Conservation (phyloP, 2,888 invertebrate species). For the Linhomoeus sp. region DNA sequence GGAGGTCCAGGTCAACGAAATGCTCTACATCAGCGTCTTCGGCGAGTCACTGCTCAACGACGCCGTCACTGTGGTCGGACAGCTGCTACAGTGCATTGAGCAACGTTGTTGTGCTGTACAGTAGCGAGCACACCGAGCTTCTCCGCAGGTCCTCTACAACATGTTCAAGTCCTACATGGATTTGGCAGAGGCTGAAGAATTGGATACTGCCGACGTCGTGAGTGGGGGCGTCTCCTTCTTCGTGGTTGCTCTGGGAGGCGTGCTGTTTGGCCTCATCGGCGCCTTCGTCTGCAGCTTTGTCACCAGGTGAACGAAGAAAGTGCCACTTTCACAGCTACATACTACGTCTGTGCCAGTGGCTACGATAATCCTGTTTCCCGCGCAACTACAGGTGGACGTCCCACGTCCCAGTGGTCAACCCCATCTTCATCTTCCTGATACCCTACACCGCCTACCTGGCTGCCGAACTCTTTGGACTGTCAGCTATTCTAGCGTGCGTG, state of each 20-base stretch:
- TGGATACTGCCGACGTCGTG: constrained; percentile 12
- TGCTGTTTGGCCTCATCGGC: constrained; percentile 17
- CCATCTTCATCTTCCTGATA: constrained; percentile 93
- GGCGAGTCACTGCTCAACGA: constrained; percentile 93
- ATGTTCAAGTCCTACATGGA: constrained; percentile 21
- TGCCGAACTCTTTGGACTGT: constrained; percentile 95
- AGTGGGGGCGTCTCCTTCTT: constrained; percentile 16
- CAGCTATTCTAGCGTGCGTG: constrained; percentile 92
- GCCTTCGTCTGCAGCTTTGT: constrained; percentile 16
- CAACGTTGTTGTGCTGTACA: no score
- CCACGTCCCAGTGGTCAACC: constrained; percentile 61
- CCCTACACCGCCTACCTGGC: constrained; percentile 88
- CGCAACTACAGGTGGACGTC: constrained; percentile 33
- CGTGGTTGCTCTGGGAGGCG: constrained; percentile 18
- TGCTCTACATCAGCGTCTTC: constrained; percentile 61
- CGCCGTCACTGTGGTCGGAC: constrained; percentile 68
- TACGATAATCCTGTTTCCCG: no score
- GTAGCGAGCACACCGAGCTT: no score
- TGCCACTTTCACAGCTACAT: not conserved
- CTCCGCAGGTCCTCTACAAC: constrained; percentile 26
- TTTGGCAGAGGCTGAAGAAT: constrained; percentile 11
- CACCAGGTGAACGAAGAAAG: constrained; percentile 13
- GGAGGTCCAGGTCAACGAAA: constrained; percentile 18
- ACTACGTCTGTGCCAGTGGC: no score
- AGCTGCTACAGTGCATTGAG: no score